Base-by-base conservation (phyloP, 1,140 invertebrate species). In the Zophobas morio region DNA sequence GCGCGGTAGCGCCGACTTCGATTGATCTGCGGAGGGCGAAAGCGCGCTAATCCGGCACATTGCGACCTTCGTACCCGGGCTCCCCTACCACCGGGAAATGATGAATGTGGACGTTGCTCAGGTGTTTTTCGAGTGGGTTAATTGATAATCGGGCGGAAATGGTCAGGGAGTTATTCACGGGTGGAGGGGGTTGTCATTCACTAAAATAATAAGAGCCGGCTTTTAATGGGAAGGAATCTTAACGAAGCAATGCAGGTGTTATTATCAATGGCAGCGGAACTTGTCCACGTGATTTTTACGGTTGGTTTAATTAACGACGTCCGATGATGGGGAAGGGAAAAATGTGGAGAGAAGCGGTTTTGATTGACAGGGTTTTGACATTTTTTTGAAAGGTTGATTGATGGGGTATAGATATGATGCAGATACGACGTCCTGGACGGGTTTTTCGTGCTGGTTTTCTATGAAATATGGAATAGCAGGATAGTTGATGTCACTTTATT, bases 271-370 rank as follows among this genome's bases (percentile, higher is more conserved):
- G 39, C 37, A 66, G 39, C 60, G 60, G 60, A 66, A 66, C 60
- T 66, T 66, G 60, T 66, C 60, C 60, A 66, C 60, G 60, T 66
- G 60, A 66, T 66, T 66, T 66, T 66, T 66, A 66, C 60, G 60
- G 37, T 66, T 42, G 56, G 60, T 34, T 66, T 66, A 66, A 42
- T 66, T 66, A 66, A 66, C 60, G 39, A 42, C 56, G 20, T n/a
- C n/a, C 33, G 53, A 51, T 51, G 49, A 51, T 51, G 49, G 32
- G n/a, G 49, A 54, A 34, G 32, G 53, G 35, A 54, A 46, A 54
- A 54, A 54, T 34, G 60, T 35, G 54, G 4, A 2, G 32, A 35
- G 36, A 20, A 51, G 35, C 8, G n/a, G 35, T 1, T 42, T 42
- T 66, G 60, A 66, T 66, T 34, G 60, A 66, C 60, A 54, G 35